Base-by-base conservation (phyloP, 2,113 vertebrate species). In the Leiothrix lutea region DNA sequence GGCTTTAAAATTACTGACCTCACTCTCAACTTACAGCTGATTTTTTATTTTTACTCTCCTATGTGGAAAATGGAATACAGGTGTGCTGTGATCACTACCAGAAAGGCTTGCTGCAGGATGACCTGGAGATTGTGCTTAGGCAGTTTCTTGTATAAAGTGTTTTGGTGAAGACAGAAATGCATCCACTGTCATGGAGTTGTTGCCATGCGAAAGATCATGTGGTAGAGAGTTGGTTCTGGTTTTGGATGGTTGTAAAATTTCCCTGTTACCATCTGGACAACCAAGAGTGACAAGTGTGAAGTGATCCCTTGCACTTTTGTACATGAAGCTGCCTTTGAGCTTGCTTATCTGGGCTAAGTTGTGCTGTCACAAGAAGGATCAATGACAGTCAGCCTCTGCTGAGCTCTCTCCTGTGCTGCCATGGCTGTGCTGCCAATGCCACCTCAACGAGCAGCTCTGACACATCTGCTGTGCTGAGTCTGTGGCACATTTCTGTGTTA, bases 1-100 rank as follows among this genome's bases (percentile, higher is more conserved):
- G 71, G 81, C 70, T 94, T 85, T 94, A 82, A 91, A 94, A 94
- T 87, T 69, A 50, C 54, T 93, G 90, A 92, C 90, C 90, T 75
- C 72, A 48, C 70, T 74, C 51, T 82, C 81, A 93, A 94, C 40
- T 91, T 90, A 71, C 9, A n/a, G 53, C 28, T 60, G 35, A 50
- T 48, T 64, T 80, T 78, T 45, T 40, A 29, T 80, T 51, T 85
- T 79, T 81, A 45, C 45, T 88, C 16, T 20, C 4, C 10, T 48
- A 2, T 45, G 48, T 53, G 71, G 48, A 38, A 82, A 72, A 69
- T 18, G 18, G 28, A 57, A 53, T 61, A 31, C 28, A 90, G 48
- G 54, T 65, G 44, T 87, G 40, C 61, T 82, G 79, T 73, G 79
- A 79, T 85, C 80, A 58, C 65, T 48, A 5, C 9, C 36, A 64